phyloP scores from a whole-genome alignment of 2,113 vertebrate species.

The Vulpes ferrilata region DNA sequence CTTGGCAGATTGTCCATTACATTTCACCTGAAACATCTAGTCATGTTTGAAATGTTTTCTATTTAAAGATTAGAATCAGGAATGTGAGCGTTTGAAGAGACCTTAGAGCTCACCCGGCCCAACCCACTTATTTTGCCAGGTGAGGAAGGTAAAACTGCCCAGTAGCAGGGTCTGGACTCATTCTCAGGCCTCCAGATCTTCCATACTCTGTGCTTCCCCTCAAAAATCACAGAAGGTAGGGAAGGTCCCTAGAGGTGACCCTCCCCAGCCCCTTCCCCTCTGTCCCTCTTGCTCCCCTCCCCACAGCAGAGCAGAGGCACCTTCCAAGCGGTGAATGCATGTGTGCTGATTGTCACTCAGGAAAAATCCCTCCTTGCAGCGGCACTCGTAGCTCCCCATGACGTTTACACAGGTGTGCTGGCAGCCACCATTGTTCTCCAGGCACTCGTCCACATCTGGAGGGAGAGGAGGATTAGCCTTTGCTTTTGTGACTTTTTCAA shows the following conservation, averaged over 20 bases:
- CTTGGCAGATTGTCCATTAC: slow-evolving; percentile 62
- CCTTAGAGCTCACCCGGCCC: not conserved
- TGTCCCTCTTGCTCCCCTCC: fast-evolving
- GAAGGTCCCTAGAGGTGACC: not conserved
- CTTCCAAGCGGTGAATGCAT: slow-evolving; percentile 97
- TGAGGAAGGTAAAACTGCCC: not conserved
- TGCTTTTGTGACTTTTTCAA: not conserved
- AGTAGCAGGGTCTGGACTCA: not conserved
- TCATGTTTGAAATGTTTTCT: slow-evolving; percentile 43
- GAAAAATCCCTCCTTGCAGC: slow-evolving; percentile 97
- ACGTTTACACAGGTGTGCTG: slow-evolving; percentile 97
- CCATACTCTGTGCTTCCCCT: not conserved
- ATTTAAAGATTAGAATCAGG: slow-evolving; percentile 64
- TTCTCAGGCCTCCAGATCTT: not conserved
- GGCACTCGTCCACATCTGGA: slow-evolving; percentile 92
- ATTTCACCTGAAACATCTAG: slow-evolving; percentile 56
- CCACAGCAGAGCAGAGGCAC: slow-evolving; percentile 82
- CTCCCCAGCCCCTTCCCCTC: not conserved
- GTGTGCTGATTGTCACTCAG: slow-evolving; percentile 99
- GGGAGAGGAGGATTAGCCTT: slow-evolving; percentile 14
- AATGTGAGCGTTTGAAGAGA: slow-evolving; percentile 1
- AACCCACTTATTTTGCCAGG: not conserved
- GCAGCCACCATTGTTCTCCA: slow-evolving; percentile 97
- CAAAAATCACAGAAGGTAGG: not conserved
- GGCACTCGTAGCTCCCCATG: slow-evolving; percentile 97